Evolutionary conservation across 92 coral and sea anemone genomes (phyloP).

Genomic region (Plumapathes pennacea): DNA sequence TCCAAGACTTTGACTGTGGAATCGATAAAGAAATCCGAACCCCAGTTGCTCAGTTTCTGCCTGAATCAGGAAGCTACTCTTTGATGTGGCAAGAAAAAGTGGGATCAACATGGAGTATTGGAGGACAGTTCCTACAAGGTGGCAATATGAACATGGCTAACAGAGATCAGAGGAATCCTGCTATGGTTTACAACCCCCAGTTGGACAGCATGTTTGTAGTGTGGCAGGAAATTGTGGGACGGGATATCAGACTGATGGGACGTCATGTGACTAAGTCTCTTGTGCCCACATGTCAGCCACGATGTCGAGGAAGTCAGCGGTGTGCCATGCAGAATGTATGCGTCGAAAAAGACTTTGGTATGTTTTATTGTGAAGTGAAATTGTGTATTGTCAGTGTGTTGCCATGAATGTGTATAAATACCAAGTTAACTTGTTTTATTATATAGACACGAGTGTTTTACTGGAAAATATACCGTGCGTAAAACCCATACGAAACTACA

Average conservation of each 20-base stretch:
- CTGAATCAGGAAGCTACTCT: conserved; percentile 62
- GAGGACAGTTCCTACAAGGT: conserved; percentile 74
- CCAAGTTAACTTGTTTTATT: no score
- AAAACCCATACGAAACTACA: no score
- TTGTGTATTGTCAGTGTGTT: no score
- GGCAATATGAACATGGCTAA: conserved; percentile 44
- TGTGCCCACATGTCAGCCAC: conserved; percentile 59
- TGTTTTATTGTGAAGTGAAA: no score
- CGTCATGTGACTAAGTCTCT: conserved; percentile 56
- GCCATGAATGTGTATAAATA: no score
- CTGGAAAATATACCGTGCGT: no score
- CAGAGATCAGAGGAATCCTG: conserved; percentile 49
- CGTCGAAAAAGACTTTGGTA: no score
- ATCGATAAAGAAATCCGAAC: conserved; percentile 52
- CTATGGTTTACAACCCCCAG: conserved; percentile 53
- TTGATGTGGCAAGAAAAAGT: conserved; percentile 84
- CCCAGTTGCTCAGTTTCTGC: conserved; percentile 73
- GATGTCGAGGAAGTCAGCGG: conserved; percentile 47
- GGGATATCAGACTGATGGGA: conserved; percentile 43
- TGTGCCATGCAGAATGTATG: conserved; percentile 83
- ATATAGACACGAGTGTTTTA: no score
- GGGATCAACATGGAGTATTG: conserved; percentile 59
- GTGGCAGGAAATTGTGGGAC: conserved; percentile 70
- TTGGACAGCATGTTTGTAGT: conserved; percentile 62
- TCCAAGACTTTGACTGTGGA: conserved; percentile 46